Evolutionary conservation across 2,113 vertebrate species (phyloP), one percentile per base, ranked within the genome.

Genomic region (Callocephalon fimbriatum): DNA sequence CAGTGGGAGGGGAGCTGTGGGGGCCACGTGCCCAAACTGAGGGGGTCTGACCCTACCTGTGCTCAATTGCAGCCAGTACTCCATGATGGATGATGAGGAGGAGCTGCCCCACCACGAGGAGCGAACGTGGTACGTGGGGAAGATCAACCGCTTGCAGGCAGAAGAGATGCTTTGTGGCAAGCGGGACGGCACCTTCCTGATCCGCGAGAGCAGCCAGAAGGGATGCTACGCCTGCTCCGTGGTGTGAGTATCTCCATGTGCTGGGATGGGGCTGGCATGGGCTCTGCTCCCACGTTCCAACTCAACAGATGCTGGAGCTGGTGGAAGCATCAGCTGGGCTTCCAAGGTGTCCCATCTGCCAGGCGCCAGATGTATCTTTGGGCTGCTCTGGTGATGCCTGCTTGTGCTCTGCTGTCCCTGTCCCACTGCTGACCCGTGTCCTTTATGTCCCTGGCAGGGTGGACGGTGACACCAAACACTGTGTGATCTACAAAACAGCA

Each of bases 391-490:
- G 73, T 35, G 79, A 8, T 9, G 2, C 26, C 35, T 1, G 3
- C n/a, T 50, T 8, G 27, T 31, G 37, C 50, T 54, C 31, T 18
- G 35, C 45, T 47, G 27, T 65, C 53, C 45, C 62, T 18, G 20
- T 65, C 13, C 37, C 68, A 8, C 25, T 13, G 4, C 86, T 95
- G 45, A 96, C 29, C 35, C 2, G 0, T 13, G 17, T 75, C 67
- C 50, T 3, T 20, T 89, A 12, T 95, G 29, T 63, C 77, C 68
- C 93, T 79, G 70, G n/a, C 97, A 99, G 99, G 83, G 99, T 99
- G 95, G 99, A 99, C 0, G 99, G 99, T 5, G 99, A 99, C 95
- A 97, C 98, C 67, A 99, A 99, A 86, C 99, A 99, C 98, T 99
- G 99, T 5, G 98, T 99, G 89, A 99, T 99, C 98, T 99, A 98